phyloP scores from a whole-genome alignment of 1,140 invertebrate species.

The Trachelipus rathkii region DNA sequence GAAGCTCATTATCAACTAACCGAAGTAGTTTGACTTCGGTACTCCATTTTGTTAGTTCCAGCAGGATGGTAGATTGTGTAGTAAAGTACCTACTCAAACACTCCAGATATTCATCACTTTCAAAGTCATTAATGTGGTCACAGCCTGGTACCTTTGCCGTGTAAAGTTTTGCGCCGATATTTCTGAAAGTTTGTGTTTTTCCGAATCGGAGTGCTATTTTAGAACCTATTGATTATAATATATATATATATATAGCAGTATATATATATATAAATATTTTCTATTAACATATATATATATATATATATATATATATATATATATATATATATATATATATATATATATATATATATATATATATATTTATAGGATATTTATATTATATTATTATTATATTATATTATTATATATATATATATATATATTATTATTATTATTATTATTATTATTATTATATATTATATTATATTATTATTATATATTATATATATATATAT shows the following conservation, averaged over 20 bases:
- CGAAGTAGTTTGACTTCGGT: conserved; percentile 60
- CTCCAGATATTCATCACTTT: conserved; percentile 78
- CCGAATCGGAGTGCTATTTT: not conserved
- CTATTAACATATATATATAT: not conserved
- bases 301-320: not conserved
- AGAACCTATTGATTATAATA: too few relatives aligned
- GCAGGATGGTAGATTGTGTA: conserved; percentile 51
- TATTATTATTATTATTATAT: conserved; percentile 19
- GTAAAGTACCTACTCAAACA: conserved; percentile 56
- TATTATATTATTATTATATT: too few relatives aligned
- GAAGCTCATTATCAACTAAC: conserved; percentile 69
- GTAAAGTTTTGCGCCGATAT: too few relatives aligned
- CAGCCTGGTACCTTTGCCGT: conserved; percentile 64
- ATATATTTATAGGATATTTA: too few relatives aligned
- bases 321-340: not conserved
- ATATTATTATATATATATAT: too few relatives aligned
- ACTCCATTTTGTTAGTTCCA: conserved; percentile 58
- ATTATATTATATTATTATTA: conserved; percentile 9
- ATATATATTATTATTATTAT: not conserved
- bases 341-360: not conserved
- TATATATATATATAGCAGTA: too few relatives aligned
- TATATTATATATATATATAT: conserved; percentile 22
- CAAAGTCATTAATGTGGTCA: conserved; percentile 57
- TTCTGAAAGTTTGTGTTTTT: not conserved
- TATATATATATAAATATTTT: too few relatives aligned